Evolutionary conservation across 2,888 invertebrate genomes (phyloP), one percentile per base, ranked within the genome.

Genomic region (Metallyticus violacea): DNA sequence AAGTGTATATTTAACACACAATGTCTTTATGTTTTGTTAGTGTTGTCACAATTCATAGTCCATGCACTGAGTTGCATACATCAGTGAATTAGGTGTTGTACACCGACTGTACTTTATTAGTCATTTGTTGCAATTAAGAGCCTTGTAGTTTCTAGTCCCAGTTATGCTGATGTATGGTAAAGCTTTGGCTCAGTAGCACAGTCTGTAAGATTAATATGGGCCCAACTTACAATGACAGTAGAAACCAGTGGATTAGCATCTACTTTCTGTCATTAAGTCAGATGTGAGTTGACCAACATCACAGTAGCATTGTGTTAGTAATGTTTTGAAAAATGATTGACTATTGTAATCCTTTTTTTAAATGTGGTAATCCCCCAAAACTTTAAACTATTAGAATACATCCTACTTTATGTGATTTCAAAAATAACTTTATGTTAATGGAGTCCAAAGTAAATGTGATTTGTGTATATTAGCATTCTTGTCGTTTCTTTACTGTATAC

Each of bases 61-160:
- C 30, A 30, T 80, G 85, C 87, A 86, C 85, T 87, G 80, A 79
- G 86, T 77, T 85, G 86, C 81, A 85, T 85, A 82, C 27, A 28
- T 85, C 79, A 28, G 78, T 83, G 80, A 84, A 80, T 86, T 88
- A 86, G 79, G 40, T 82, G 86, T 87, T 62, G 85, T 85, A 83
- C 82, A 87, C 81, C 79, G 22, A 84, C 78, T 86, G 81, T 88
- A 86, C 79, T 88, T 86, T 84, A 85, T 88, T 88, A 88, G 88
- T 85, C 88, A 87, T 88, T 87, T 88, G 86, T 87, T 88, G 86
- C 88, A 88, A 87, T 88, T 87, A 85, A 81, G 22, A 86, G 78
- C 6, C 80, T n/a, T 85, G 30, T 85, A 85, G 85, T 81, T 80
- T 84, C 87, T 87, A 87, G 87, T 87, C 87, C 79, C 78, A 28